Percentiles rank a stretch among this genome's conserved stretches.
Conservation (phyloP, 2,888 invertebrate species). For the Drosophila gaucha region DNA sequence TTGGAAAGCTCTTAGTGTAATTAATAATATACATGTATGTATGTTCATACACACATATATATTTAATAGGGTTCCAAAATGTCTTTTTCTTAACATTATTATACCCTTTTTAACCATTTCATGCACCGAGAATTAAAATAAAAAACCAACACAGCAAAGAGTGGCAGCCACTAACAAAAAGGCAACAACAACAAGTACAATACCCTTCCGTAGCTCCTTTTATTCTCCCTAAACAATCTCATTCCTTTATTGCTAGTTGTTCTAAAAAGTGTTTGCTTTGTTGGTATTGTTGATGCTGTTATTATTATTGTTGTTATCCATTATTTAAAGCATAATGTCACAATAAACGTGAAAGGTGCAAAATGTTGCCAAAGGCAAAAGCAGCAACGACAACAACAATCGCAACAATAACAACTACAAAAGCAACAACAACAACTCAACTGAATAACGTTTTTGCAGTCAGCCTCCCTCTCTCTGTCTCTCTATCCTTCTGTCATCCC, state of each 20-base stretch:
- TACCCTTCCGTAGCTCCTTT: constrained; percentile 17
- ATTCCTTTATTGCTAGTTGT: constrained; percentile 36
- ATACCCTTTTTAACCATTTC: background rate
- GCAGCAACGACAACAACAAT: constrained; percentile 14
- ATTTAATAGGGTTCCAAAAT: background rate
- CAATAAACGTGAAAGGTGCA: constrained; percentile 79
- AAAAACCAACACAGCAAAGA: constrained; percentile 17
- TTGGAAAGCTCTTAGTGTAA: background rate
- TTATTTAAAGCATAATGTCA: constrained; percentile 77
- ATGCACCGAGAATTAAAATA: background rate
- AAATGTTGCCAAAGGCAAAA: constrained; percentile 68
- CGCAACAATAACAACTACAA: constrained; percentile 2
- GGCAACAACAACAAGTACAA: constrained; percentile 22
- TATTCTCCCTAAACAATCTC: constrained; percentile 3
- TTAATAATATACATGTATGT: background rate
- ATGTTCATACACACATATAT: too few species aligned
- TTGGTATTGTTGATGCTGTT: constrained; percentile 22
- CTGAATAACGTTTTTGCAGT: too few species aligned
- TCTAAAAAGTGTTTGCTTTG: constrained; percentile 65
- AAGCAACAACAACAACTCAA: constrained; percentile 47
- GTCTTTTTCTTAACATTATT: background rate
- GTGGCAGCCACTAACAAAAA: constrained; percentile 35
- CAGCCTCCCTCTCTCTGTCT: constrained; percentile 28
- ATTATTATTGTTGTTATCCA: constrained; percentile 58
- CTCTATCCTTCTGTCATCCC: too few species aligned